phyloP scores from a whole-genome alignment of 2,797 vertebrate genomes.

The Zalophus californianus region DNA sequence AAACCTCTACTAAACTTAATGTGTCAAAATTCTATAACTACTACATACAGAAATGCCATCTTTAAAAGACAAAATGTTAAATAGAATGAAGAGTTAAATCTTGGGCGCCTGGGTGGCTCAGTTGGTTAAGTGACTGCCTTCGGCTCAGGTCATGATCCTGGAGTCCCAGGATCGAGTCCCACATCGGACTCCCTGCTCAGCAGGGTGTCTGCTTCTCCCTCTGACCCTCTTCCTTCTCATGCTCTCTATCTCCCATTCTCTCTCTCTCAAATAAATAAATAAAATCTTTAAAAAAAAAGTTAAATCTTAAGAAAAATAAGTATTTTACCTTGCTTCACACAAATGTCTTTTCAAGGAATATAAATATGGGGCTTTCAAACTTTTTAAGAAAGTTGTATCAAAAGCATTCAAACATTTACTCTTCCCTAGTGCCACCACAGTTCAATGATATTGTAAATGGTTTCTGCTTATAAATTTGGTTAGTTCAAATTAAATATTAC shows the following conservation, averaged over 20 bases:
- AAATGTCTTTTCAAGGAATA: slow-evolving; percentile 58
- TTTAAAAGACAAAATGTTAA: slow-evolving; percentile 16
- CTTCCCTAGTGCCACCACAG: slow-evolving; percentile 68
- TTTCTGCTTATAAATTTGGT: slow-evolving; percentile 71
- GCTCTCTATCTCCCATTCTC: no score
- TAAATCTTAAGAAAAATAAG: not conserved
- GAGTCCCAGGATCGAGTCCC: no score
- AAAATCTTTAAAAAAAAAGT: not conserved
- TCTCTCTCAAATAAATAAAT: no score
- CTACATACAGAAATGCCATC: slow-evolving; percentile 18
- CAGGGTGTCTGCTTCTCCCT: no score
- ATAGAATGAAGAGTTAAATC: not conserved
- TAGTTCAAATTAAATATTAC: slow-evolving; percentile 84
- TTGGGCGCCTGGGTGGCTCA: no score
- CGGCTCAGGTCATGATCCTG: no score
- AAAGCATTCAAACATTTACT: slow-evolving; percentile 60
- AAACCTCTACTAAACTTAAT: slow-evolving; percentile 56
- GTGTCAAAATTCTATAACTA: slow-evolving; percentile 61
- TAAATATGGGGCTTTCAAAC: not conserved
- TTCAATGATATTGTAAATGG: slow-evolving; percentile 59
- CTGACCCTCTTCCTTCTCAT: no score
- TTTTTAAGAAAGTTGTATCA: slow-evolving; percentile 9
- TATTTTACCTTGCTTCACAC: slow-evolving; percentile 9
- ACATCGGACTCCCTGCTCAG: no score
- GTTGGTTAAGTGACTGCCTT: no score